A percentile compares a stretch with the other conserved stretches of the same genome.
phyloP scores from a whole-genome alignment of 2,113 vertebrate species.

The Mionectes macconnelli region DNA sequence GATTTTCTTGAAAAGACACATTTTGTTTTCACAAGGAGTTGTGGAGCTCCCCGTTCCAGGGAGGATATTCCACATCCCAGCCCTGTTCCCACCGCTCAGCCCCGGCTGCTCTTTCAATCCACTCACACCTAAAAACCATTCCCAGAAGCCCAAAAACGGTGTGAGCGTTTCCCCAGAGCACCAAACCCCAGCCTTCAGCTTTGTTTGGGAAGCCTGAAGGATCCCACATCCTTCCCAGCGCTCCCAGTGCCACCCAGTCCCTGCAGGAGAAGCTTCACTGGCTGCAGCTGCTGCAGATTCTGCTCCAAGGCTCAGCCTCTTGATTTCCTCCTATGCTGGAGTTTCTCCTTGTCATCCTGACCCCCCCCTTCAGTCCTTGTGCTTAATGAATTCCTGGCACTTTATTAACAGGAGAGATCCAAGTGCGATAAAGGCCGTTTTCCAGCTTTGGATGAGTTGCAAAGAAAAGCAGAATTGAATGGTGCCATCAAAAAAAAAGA shows the following conservation, averaged over 20 bases:
- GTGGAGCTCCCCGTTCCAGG: not conserved
- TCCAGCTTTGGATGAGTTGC: not conserved
- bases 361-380: not conserved
- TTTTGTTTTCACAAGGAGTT: not conserved
- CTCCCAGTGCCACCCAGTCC: not conserved
- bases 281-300: not conserved
- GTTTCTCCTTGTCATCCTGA: conserved; percentile 29
- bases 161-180: not conserved
- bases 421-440: conserved; percentile 27
- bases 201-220: not conserved
- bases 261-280: not conserved
- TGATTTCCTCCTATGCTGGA: not conserved
- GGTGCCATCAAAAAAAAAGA: not conserved
- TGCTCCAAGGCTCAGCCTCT: not conserved
- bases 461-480: not conserved
- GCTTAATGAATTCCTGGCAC: conserved; percentile 34
- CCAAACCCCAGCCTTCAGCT: not conserved
- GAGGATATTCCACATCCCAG: rapidly evolving
- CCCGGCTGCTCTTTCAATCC: not conserved
- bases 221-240: not conserved
- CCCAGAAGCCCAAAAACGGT: not conserved
- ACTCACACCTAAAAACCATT: not conserved
- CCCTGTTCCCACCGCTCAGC: rapidly evolving
- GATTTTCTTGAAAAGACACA: not conserved
- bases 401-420: conserved; percentile 28